Evolutionary conservation across 2,113 vertebrate genomes (phyloP), one percentile per base, ranked within the genome.

Genomic region (Zootoca vivipara): DNA sequence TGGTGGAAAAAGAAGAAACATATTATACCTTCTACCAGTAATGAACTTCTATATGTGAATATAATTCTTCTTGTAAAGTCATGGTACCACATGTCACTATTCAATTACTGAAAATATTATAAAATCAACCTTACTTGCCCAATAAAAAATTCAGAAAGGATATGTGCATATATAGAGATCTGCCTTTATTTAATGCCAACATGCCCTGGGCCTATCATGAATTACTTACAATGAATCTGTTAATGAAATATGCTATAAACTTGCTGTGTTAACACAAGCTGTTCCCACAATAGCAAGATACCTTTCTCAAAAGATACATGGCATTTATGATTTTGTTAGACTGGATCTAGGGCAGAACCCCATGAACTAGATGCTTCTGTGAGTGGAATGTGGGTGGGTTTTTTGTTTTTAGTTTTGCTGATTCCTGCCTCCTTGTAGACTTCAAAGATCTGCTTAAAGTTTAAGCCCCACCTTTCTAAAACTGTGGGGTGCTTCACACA

Each of bases 1-100:
- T 99, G 94, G 5, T 94, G 88, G 88, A 85, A 92, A 78, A 96
- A 91, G 90, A 56, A 9, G 94, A 40, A 72, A 90, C 91, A 64
- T 26, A 3, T 4, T 92, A 91, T 78, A 62, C 87, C n/a, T 90
- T 16, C 20, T 79, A 87, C 73, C 16, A 26, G 2, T 22, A 91
- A 85, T 30, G 46, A 67, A 90, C 83, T 22, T 38, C 58, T 22
- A 52, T 70, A 74, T 0, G 85, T 8, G n/a, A 83, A 5, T 86
- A 0, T 67, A 65, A 80, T 83, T 82, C 74, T 62, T 1, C 5
- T 82, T 9, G 16, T 5, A 85, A 82, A 8, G 28, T 90, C 82
- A 84, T 42, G 85, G 12, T 13, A 86, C 0, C 0, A 3, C 28
- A 65, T 0, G 82, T 69, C 86, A 73, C 69, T 20, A 33, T 91